phyloP scores from a whole-genome alignment of 2,113 vertebrate genomes.

The Sinocyclocheilus maitianheensis region DNA sequence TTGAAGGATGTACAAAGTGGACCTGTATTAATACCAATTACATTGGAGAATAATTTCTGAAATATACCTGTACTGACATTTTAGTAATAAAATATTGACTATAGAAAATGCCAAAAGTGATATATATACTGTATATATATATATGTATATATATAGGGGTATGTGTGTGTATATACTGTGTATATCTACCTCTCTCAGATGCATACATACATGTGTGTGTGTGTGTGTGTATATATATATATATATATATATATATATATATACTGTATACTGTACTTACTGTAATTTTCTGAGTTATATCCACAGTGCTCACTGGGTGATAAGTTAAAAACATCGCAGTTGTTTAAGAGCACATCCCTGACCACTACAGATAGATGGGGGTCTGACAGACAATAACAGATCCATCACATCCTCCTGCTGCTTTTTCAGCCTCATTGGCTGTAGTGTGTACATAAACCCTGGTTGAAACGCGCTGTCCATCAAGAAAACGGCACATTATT shows the following conservation, averaged over 20 bases:
- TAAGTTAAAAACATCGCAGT: too few species aligned
- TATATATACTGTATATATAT: too few species aligned
- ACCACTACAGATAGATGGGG: conserved; percentile 47
- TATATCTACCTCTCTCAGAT: too few species aligned
- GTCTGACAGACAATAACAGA: conserved; percentile 44
- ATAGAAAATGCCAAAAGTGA: too few species aligned
- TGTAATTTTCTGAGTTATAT: not conserved
- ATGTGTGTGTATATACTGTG: too few species aligned
- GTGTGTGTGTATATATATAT: too few species aligned
- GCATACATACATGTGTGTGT: too few species aligned
- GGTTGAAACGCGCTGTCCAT: conserved; percentile 45
- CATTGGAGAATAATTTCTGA: not conserved
- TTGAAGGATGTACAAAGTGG: not conserved
- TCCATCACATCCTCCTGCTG: conserved; percentile 41
- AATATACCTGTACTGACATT: too few species aligned
- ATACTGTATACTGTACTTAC: too few species aligned
- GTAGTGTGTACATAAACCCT: conserved; percentile 49
- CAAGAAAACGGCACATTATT: conserved; percentile 48
- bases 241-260: too few species aligned
- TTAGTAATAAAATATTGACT: too few species aligned
- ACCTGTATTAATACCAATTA: not conserved
- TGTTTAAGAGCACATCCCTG: not conserved
- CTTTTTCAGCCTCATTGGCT: conserved; percentile 48
- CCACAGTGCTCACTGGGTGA: not conserved
- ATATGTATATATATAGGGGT: too few species aligned